Evolutionary conservation across 2,797 vertebrate genomes (phyloP).

Genomic region (Sebastiscus tertius): DNA sequence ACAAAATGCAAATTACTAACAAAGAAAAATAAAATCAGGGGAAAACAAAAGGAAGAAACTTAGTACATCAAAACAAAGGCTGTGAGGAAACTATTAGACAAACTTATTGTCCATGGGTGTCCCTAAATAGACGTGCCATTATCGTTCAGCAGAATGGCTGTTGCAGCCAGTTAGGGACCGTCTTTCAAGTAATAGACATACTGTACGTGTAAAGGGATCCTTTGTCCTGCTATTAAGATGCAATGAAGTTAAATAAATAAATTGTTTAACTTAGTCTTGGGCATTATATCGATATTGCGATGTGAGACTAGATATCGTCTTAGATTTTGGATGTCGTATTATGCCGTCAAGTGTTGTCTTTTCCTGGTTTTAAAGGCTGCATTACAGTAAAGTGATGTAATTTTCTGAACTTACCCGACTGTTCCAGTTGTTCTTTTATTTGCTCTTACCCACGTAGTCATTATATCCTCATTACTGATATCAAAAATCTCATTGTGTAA

Average conservation of each 20-base stretch:
- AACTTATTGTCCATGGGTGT: neutral
- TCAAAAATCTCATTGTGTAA: too few species aligned
- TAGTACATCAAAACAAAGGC: neutral
- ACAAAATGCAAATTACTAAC: neutral
- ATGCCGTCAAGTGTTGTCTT: too few species aligned
- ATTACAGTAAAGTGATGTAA: too few species aligned
- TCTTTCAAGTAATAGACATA: constrained; percentile 15
- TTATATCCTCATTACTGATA: too few species aligned
- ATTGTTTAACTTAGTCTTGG: neutral
- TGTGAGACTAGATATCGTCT: neutral
- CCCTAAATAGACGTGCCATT: neutral
- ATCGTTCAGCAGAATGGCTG: constrained; percentile 6
- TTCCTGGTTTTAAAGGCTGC: too few species aligned
- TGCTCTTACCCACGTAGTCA: too few species aligned
- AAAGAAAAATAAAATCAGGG: neutral
- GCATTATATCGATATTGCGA: too few species aligned
- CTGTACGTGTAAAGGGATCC: neutral
- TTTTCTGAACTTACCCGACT: too few species aligned
- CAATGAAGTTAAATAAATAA: neutral
- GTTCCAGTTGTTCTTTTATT: too few species aligned
- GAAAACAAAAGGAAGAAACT: neutral
- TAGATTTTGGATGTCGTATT: too few species aligned
- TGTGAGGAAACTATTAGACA: neutral
- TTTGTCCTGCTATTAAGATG: neutral
- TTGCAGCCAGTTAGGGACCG: constrained; percentile 37